A percentile compares a stretch with the other conserved stretches of the same genome.
phyloP scores from a whole-genome alignment of 2,113 vertebrate genomes.

The Phocoena sinus region DNA sequence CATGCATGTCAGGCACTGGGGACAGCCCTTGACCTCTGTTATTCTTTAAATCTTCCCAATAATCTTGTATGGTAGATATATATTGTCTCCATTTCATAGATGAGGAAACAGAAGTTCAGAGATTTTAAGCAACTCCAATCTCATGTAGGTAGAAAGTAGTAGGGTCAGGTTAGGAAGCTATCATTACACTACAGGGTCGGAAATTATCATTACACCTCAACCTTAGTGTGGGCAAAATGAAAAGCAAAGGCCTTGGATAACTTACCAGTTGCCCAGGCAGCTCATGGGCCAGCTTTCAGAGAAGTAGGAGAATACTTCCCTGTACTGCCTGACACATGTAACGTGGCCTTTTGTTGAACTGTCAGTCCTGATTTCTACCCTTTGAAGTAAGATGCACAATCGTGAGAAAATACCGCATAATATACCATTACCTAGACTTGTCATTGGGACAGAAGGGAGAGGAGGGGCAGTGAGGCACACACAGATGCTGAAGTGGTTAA shows the following conservation, averaged over 20 bases:
- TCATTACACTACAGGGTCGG: neutral
- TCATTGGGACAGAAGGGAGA: slow-evolving; percentile 9
- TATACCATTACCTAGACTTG: slow-evolving; percentile 65
- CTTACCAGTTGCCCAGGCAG: neutral
- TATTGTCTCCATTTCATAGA: neutral
- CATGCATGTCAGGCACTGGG: neutral
- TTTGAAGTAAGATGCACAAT: slow-evolving; percentile 66
- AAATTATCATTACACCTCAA: neutral
- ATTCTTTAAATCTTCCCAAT: neutral
- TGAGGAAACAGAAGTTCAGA: neutral
- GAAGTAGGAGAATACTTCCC: neutral
- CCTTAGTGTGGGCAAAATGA: neutral
- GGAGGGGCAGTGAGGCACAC: neutral
- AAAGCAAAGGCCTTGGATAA: neutral
- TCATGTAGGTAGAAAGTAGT: neutral
- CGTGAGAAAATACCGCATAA: slow-evolving; percentile 72
- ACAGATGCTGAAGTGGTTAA: neutral
- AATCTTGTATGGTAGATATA: neutral
- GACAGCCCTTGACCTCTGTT: neutral
- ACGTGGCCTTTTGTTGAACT: slow-evolving; percentile 57
- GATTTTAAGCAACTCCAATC: neutral
- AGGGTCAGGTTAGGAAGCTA: neutral
- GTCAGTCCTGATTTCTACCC: slow-evolving; percentile 70
- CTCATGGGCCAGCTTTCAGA: neutral
- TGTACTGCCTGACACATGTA: neutral